These are phyloP conservation scores for Itoplectis maculator DNA, from an alignment of 2,888 invertebrate genomes.

Conservation along the genomic window DNA sequence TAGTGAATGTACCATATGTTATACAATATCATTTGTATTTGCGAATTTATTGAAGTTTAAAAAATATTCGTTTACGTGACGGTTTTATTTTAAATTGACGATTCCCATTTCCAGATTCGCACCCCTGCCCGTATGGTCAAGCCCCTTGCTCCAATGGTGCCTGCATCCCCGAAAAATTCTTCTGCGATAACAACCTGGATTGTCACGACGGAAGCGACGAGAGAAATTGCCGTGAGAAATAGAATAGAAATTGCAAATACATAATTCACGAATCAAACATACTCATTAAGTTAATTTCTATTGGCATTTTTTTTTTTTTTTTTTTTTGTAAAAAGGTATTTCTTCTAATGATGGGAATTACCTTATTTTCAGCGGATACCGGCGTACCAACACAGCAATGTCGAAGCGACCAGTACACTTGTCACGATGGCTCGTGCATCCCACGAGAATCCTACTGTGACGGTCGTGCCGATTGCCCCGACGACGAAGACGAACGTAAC, in stretches of 20 bases:
- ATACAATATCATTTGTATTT: slow-evolving; percentile 6
- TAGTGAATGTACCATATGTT: slow-evolving; percentile 18
- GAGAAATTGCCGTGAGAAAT: slow-evolving; percentile 86
- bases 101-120: slow-evolving; percentile 64
- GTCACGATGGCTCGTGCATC: slow-evolving; percentile 86
- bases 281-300: neutral
- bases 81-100: slow-evolving; percentile 31
- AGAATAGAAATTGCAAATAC: neutral
- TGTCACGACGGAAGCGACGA: slow-evolving; percentile 89
- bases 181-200: slow-evolving; percentile 88
- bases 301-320: slow-evolving; percentile 30
- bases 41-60: neutral
- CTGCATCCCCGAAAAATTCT: slow-evolving; percentile 86
- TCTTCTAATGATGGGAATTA: slow-evolving; percentile 16
- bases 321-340: slow-evolving; percentile 45
- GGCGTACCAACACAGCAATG: slow-evolving; percentile 78
- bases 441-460: slow-evolving; percentile 85
- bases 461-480: slow-evolving; percentile 86
- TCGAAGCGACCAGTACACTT: slow-evolving; percentile 85
- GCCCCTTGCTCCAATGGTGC: slow-evolving; percentile 86
- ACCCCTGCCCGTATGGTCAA: slow-evolving; percentile 83
- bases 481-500: slow-evolving; percentile 87
- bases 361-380: slow-evolving; percentile 76
- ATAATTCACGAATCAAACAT: neutral
- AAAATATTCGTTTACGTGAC: neutral